Conservation (phyloP, 2,797 vertebrate species). For the Hybognathus amarus region DNA sequence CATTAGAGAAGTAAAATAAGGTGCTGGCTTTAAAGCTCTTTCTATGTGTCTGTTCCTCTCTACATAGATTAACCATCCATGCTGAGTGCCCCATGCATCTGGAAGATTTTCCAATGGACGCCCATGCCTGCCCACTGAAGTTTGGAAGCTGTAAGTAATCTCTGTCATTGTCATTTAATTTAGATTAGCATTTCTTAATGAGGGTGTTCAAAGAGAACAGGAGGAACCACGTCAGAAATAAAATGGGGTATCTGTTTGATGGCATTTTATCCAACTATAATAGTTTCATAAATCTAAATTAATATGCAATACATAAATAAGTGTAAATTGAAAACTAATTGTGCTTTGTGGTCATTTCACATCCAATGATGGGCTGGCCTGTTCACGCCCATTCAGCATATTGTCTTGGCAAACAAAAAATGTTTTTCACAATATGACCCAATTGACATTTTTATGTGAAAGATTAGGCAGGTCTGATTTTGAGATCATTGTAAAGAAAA, state of each 20-base stretch:
- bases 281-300: neutral
- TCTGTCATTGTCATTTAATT: neutral
- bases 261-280: neutral
- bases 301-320: neutral
- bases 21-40: slow-evolving; percentile 3
- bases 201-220: neutral
- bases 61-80: slow-evolving; percentile 91
- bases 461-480: too few species aligned
- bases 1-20: neutral
- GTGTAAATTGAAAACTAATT: neutral
- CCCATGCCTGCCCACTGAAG: slow-evolving; percentile 95
- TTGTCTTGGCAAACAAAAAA: too few species aligned
- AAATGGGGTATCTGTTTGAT: neutral
- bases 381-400: too few species aligned
- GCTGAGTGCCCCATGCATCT: slow-evolving; percentile 99
- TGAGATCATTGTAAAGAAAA: too few species aligned
- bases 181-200: neutral
- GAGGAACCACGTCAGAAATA: neutral
- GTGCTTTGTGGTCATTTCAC: neutral
- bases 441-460: too few species aligned
- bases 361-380: too few species aligned
- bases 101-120: slow-evolving; percentile 99
- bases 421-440: too few species aligned
- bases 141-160: slow-evolving; percentile 95
- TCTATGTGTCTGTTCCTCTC: slow-evolving; percentile 1